Base-by-base conservation (phyloP, 2,797 vertebrate species). In the Galaxias olidus region DNA sequence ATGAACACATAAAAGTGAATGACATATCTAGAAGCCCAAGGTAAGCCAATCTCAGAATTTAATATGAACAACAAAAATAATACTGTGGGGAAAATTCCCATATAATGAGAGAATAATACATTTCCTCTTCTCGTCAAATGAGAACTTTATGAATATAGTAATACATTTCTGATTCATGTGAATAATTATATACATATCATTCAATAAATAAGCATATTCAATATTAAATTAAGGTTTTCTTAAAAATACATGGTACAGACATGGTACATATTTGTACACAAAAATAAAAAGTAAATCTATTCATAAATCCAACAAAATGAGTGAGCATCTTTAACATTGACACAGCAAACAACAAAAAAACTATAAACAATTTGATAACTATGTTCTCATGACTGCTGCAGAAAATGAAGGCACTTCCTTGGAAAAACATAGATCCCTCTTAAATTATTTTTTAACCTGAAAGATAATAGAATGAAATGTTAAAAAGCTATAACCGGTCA, bases 361-460 rank as follows among this genome's bases (percentile, higher is more conserved):
- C 54, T 66, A 71, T 68, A 72, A 76, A 84, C 74, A 84, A 61
- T 69, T 74, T 48, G 17, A 63, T 59, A 52, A 67, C 46, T 48
- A 70, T 59, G 63, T 75, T 85, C 60, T 61, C 57, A 75, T 85
- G 81, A 84, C 77, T 81, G 82, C 69, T 85, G 85, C 84, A 83
- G 84, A 81, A n/a, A n/a, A 89, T 81, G 84, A 93, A 92, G 92
- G 92, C 91, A 93, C 92, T 91, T 92, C 85, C 90, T 89, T 83
- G 87, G 88, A 79, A 86, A 88, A 82, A 76, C 83, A 68, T 75
- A 71, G 78, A 86, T 85, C 85, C 81, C 72, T 88, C 90, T 83
- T 88, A 77, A 61, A 64, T 76, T 68, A 59, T 74, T 72, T n/a
- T 68, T 62, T 59, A 46, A 81, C 82, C 92, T 92, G 82, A 48